These are phyloP conservation scores for Cheilosia vulpina DNA, from an alignment of 2,888 invertebrate genomes.

Conservation along the genomic window DNA sequence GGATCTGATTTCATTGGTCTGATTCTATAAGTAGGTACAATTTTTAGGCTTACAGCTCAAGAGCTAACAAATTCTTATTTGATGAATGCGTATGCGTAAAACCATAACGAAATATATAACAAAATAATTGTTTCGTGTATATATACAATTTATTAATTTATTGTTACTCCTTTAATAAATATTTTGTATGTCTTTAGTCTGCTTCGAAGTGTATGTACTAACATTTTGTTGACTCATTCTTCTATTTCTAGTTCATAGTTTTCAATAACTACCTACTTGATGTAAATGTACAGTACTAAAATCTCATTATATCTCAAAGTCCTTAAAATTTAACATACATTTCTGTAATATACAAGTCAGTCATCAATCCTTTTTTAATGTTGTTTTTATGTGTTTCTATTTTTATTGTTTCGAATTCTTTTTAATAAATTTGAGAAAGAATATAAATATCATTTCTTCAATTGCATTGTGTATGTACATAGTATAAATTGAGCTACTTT, in stretches of 20 bases:
- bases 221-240: slow-evolving; percentile 31
- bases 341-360: slow-evolving; percentile 66
- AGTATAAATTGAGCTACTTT: slow-evolving; percentile 65
- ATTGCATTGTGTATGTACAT: slow-evolving; percentile 35
- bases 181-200: slow-evolving; percentile 69
- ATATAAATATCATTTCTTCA: slow-evolving; percentile 27
- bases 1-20: too few relatives aligned
- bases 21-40: too few relatives aligned
- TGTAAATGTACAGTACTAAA: slow-evolving; percentile 50
- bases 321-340: slow-evolving; percentile 50
- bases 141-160: slow-evolving; percentile 35
- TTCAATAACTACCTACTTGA: slow-evolving; percentile 52
- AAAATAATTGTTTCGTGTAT: slow-evolving; percentile 26
- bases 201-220: slow-evolving; percentile 57
- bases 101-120: too few relatives aligned
- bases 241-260: slow-evolving; percentile 11
- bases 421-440: slow-evolving; percentile 9
- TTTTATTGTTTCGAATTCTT: slow-evolving; percentile 29
- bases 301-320: slow-evolving; percentile 57
- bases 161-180: slow-evolving; percentile 48
- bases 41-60: too few relatives aligned
- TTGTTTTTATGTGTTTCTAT: slow-evolving; percentile 30
- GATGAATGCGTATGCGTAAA: too few relatives aligned
- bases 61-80: too few relatives aligned
- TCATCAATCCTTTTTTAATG: slow-evolving; percentile 43